Evolutionary conservation across 2,888 invertebrate genomes (phyloP), one percentile per base, ranked within the genome.

Genomic region (Tetheella fluctuosa): DNA sequence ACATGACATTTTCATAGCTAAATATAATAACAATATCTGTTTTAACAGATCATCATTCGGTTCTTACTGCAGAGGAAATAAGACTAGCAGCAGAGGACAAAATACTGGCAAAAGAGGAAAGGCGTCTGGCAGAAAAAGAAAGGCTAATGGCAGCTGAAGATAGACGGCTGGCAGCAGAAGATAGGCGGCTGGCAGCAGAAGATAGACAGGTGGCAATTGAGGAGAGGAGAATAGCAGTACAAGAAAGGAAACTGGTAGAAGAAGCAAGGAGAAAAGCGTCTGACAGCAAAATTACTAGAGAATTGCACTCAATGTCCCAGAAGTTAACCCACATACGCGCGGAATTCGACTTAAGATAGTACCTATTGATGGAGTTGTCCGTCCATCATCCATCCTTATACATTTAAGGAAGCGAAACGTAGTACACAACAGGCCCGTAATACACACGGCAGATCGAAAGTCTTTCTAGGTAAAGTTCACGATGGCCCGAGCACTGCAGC

Each of bases 81-180:
- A 48, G 20, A 48, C 20, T 17, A 20, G 48, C 48, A 48, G 48
- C 20, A 48, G 48, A 48, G 10, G 48, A 48, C 20, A 48, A 20
- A 48, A 48, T 20, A 20, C 48, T 48, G 20, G 48, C 48, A 48
- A 48, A 48, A 48, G 7, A 48, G 20, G 48, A 48, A 48, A 48
- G 48, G 3, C 17, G 48, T 7, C 20, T 48, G 20, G 48, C 48
- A 20, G 48, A n/a, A 10, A 48, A 48, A 20, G 48, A 48, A 48
- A 48, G 48, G 48, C n/a, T n/a, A 42, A 42, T 42, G 42, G 42
- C 42, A 42, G 17, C 42, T 5, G 42, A 42, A 42, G 42, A 42
- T 17, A 42, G 42, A 8, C 48, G 48, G 10, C 5, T 48, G 10
- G 48, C 48, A 48, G 48, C 48, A 20, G 48, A 48, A n/a, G 48